phyloP scores from a whole-genome alignment of 2,888 invertebrate genomes.

The Electrophaes corylata region DNA sequence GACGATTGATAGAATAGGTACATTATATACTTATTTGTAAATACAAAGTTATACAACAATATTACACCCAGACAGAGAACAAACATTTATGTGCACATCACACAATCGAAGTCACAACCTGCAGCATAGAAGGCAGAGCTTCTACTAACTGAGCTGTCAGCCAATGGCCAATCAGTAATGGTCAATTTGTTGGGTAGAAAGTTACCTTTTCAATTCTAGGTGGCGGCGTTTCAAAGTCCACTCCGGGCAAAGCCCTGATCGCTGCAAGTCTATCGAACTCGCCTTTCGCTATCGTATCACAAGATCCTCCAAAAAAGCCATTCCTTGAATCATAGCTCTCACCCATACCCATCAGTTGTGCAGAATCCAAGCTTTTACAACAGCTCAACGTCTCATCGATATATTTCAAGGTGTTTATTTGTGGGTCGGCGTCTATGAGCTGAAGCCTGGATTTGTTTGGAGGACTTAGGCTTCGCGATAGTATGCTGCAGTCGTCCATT shows the following conservation, averaged over 20 bases:
- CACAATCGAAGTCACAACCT: too few relatives aligned
- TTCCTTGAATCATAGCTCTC: constrained; percentile 79
- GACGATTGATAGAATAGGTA: too few relatives aligned
- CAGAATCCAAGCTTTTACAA: constrained; percentile 78
- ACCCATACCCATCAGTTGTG: constrained; percentile 77
- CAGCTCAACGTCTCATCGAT: constrained; percentile 84
- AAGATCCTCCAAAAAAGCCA: constrained; percentile 75
- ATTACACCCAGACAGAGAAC: too few relatives aligned
- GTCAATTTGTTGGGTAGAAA: neutral
- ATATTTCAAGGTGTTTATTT: constrained; percentile 85
- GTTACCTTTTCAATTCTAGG: constrained; percentile 68
- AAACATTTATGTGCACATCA: too few relatives aligned
- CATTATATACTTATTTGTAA: too few relatives aligned
- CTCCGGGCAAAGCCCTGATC: constrained; percentile 52
- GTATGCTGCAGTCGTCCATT: constrained; percentile 81
- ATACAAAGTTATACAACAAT: too few relatives aligned
- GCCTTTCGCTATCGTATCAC: constrained; percentile 75
- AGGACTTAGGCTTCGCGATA: constrained; percentile 77
- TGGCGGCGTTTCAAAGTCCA: constrained; percentile 73
- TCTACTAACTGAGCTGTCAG: too few relatives aligned
- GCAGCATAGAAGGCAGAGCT: too few relatives aligned
- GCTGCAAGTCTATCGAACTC: constrained; percentile 69
- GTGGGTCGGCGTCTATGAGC: constrained; percentile 76
- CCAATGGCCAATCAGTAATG: neutral
- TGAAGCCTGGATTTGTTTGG: constrained; percentile 72